Evolutionary conservation across 2,113 vertebrate species (phyloP), one percentile per base, ranked within the genome.

Genomic region (Periophthalmodon schlosseri): DNA sequence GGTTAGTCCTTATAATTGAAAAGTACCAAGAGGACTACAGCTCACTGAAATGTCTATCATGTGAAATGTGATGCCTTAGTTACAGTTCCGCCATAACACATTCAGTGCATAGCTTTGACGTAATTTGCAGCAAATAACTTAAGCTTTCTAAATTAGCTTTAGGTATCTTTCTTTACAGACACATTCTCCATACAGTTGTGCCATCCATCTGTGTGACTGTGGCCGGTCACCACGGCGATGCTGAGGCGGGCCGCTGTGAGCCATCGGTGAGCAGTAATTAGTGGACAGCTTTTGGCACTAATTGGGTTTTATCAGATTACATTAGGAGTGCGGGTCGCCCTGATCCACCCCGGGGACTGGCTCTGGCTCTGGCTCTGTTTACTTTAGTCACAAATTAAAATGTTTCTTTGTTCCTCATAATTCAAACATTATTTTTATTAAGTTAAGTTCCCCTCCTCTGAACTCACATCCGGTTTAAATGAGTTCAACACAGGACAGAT

Each of bases 251-350:
- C 52, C 44, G 15, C 28, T 20, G 21, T 64, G 60, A 33, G 47
- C 54, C 64, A 20, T 15, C 52, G 44, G n/a, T 72, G 60, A 77
- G 69, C 60, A 39, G 34, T 50, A 54, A 74, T 68, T 69, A 28
- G n/a, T 68, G 54, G 72, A 44, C 65, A 69, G 65, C 61, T 67
- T 56, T 73, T 73, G 11, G 34, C 34, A 71, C 52, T 72, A 79
- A 73, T 77, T 80, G 61, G 47, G 46, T 78, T 66, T 80, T 50
- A 82, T 69, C 66, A 71, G 82, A 82, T 84, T 79, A 80, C 28
- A 63, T 34, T 64, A 39, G 68, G 70, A 67, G 61, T 70, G 69
- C 10, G 2, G 2, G 44, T 54, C 20, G 44, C 70, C 56, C 71
- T 54, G 33, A 63, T 47, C 66, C 66, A 23, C 11, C 44, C 46